Conservation (phyloP, 2,888 invertebrate genomes). For the Gnatocerus cornutus region DNA sequence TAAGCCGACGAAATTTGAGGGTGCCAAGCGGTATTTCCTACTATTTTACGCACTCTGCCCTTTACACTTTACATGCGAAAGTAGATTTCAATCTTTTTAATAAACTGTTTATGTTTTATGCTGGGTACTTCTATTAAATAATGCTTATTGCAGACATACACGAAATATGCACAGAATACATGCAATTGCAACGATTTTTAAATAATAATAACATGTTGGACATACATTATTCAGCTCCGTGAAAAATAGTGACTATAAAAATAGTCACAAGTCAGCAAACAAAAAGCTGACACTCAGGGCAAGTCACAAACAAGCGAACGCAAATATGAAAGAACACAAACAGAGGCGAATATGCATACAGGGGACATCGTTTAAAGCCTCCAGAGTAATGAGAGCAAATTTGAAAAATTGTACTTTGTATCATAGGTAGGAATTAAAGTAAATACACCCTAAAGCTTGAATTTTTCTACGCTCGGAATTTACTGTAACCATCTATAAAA, state of each 20-base stretch:
- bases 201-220: no score
- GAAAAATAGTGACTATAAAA: constrained; percentile 1
- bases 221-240: not conserved
- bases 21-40: no score
- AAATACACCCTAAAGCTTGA: not conserved
- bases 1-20: no score
- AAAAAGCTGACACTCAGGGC: constrained; percentile 4
- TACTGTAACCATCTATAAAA: not conserved
- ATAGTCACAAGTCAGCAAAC: not conserved
- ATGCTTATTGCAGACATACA: no score
- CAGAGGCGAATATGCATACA: not conserved
- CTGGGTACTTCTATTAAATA: no score
- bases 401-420: not conserved
- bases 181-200: no score
- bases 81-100: no score
- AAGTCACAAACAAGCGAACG: not conserved
- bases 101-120: no score
- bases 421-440: not conserved
- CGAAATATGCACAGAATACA: no score
- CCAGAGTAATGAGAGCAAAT: constrained; percentile 3
- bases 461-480: not conserved
- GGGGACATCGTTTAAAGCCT: not conserved
- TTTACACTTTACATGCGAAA: no score
- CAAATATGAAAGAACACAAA: constrained; percentile 7
- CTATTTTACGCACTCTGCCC: no score